A percentile compares a stretch with the other conserved stretches of the same genome.
These are phyloP conservation scores for Pao palembangensis DNA, from an alignment of 2,113 vertebrate species.

Conservation along the genomic window DNA sequence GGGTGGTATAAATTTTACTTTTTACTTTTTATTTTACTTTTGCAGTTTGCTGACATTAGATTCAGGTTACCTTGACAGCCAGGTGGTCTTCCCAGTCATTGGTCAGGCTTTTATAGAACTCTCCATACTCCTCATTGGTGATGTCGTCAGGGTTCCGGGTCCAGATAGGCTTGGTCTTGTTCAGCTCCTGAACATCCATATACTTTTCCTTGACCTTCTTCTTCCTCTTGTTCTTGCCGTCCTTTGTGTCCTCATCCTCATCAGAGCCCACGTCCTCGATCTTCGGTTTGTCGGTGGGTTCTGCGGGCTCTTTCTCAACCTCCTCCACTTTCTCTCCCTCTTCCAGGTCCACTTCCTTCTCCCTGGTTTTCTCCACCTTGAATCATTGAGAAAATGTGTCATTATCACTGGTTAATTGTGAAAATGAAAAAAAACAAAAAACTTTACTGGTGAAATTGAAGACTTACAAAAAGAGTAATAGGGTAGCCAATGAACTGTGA, in stretches of 20 bases:
- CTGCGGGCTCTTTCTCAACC: constrained; percentile 54
- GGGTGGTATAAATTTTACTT: not conserved
- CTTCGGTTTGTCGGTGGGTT: constrained; percentile 75
- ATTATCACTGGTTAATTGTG: not conserved
- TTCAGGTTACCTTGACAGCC: constrained; percentile 74
- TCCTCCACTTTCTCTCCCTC: constrained; percentile 80
- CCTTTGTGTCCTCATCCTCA: constrained; percentile 74
- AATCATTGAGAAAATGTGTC: not conserved
- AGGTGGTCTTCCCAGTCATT: constrained; percentile 83
- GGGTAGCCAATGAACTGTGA: constrained; percentile 84
- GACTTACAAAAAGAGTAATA: constrained; percentile 80
- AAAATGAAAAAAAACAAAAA: not conserved
- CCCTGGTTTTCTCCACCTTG: constrained; percentile 89
- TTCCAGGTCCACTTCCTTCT: constrained; percentile 82
- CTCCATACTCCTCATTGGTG: constrained; percentile 92
- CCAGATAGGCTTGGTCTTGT: constrained; percentile 88
- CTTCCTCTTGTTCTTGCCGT: constrained; percentile 78
- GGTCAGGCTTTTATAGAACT: constrained; percentile 96
- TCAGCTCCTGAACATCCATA: constrained; percentile 79
- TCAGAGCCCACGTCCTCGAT: constrained; percentile 81
- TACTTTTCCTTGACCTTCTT: constrained; percentile 84
- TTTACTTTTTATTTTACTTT: no score
- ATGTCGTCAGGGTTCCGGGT: constrained; percentile 96
- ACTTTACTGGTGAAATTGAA: not conserved
- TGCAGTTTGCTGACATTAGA: not conserved